Evolutionary conservation across 23 tunicate species (phyloP), one percentile per base, ranked within the genome.

Genomic region (Trididemnum nubilum): DNA sequence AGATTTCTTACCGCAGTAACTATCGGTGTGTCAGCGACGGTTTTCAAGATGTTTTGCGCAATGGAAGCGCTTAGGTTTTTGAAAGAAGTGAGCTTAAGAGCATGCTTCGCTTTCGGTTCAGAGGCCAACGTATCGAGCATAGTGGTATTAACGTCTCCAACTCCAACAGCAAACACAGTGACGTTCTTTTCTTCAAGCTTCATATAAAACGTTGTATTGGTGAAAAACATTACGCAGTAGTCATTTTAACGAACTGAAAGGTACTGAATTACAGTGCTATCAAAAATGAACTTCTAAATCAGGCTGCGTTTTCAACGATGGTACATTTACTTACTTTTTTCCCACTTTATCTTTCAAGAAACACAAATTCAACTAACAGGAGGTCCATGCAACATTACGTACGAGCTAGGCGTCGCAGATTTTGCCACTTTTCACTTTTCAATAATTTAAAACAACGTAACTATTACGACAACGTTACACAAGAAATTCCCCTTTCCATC

Each of bases 111-210:
- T 15, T 31, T 33, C 5, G 74, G 74, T 33, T 67, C 74, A 5
- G 74, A 67, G 5, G 74, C 74, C 38, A 67, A 67, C 2, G 37
- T 4, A 67, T 67, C 22, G 74, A 67, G 38, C 38, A 67, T 7
- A 5, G 37, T 5, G 4, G 21, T 9, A 33, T 67, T 67, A 9
- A 39, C 26, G 26, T 34, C 24, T 3, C 78, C 78, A 31, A 73
- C 39, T n/a, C 78, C 78, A 73, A 73, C 25, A 2, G 58, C 58
- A 73, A 73, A 37, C 29, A 73, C 58, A 73, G 78, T 39, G 30
- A 73, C 39, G 24, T 73, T 73, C 2, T 38, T 40, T 38, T 73
- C 78, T 3, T 73, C 32, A 22, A 39, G 2, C 78, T 73, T 25
- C 29, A 38, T 15, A n/a, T n/a, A 63, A 63, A 63, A 63, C 12